Base-by-base conservation (phyloP, 2,888 invertebrate genomes). In the Laothoe populi region DNA sequence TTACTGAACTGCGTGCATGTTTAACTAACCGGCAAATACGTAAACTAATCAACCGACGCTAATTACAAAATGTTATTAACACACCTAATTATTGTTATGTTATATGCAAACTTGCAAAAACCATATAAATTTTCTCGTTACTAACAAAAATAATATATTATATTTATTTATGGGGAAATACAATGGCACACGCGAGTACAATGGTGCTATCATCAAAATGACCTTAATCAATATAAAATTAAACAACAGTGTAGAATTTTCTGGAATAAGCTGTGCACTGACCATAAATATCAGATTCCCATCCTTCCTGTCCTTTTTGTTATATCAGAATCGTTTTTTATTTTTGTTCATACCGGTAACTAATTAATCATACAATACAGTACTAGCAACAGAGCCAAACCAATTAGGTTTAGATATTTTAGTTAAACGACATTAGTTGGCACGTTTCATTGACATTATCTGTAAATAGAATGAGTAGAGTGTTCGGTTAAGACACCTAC, bases 1-100 rank as follows among this genome's bases (percentile, higher is more conserved):
- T 77, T 76, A 80, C 66, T 70, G 80, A 83, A 84, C 83, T 87
- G 87, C 80, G 82, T 86, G 88, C 88, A 87, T 86, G 86, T 71
- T 44, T 8, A 44, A 21, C 26, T 10, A 19, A 45, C 16, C 19
- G 35, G 16, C 5, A 53, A 53, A 16, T 31, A 19, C 10, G 16
- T n/a, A 16, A 21, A 46, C 31, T 48, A 60, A 48, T 40, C 38
- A 38, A 45, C 38, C 10, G 4, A 35, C 0, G 31, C 19, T 4
- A 11, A 19, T 53, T 10, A 11, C 19, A 19, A 19, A 38, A 13
- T 38, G 13, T 19, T 35, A 10, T 21, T 31, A 35, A 53, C 16
- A 16, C 11, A 19, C 3, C 16, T 0, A 38, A 38, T 38, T 5
- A 10, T 53, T 53, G 16, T 3, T 19, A 24, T 19, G 10, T 49